Evolutionary conservation across 1,140 invertebrate species (phyloP).

Genomic region (Papilio dardanus): DNA sequence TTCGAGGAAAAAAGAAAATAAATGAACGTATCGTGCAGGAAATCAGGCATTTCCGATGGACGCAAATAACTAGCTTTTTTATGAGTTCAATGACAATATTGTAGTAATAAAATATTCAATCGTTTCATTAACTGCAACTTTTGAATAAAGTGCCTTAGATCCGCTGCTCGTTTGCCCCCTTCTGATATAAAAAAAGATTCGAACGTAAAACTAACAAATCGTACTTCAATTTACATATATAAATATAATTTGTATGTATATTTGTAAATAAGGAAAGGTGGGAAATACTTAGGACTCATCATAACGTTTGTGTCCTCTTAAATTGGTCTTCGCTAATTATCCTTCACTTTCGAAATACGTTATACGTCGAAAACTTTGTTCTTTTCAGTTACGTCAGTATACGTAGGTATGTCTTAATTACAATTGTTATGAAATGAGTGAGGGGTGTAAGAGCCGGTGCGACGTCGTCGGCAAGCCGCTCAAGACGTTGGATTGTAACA

Average conservation of each 20-base stretch:
- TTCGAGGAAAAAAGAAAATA: constrained; percentile 13
- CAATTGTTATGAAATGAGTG: constrained; percentile 16
- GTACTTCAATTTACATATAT: too few relatives aligned
- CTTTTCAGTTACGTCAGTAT: neutral
- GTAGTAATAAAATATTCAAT: neutral
- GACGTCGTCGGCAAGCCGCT: constrained; percentile 14
- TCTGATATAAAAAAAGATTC: too few relatives aligned
- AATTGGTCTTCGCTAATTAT: too few relatives aligned
- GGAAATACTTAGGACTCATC: too few relatives aligned
- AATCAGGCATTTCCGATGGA: constrained; percentile 5
- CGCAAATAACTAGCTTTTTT: neutral
- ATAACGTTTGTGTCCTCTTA: neutral
- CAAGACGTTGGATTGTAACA: constrained; percentile 51
- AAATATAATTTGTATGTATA: too few relatives aligned
- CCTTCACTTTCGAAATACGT: neutral
- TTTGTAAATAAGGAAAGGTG: too few relatives aligned
- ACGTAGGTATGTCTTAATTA: neutral
- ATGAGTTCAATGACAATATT: neutral
- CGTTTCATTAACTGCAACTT: too few relatives aligned
- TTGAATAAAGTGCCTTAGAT: too few relatives aligned
- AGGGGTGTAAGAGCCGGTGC: neutral
- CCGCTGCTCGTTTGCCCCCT: too few relatives aligned
- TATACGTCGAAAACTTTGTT: neutral
- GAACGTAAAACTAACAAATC: too few relatives aligned
- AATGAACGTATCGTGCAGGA: neutral